Base-by-base conservation (phyloP, 2,797 vertebrate genomes). In the Sarcoramphus papa region DNA sequence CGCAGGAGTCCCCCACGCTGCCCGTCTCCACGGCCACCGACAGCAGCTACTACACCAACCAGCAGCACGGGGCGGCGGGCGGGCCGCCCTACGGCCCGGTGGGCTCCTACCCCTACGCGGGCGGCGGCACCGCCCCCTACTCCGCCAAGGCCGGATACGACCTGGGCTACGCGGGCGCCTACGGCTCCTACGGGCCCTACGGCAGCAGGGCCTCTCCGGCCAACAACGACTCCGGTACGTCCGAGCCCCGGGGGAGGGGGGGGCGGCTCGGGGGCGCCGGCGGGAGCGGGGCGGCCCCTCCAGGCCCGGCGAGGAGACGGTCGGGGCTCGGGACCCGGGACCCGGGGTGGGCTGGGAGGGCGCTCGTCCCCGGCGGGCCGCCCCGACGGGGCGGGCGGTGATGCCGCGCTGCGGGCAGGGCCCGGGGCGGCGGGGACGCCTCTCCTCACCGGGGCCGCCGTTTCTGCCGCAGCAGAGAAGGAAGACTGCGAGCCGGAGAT, bases 21-120 rank as follows among this genome's bases (percentile, higher is more conserved):
- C 99, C 99, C 9, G 99, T 99, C 90, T 99, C 99, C 96, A 99
- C 99, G 22, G 99, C 99, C 74, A 99, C 99, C 82, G 99, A 99
- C 98, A 99, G 99, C 98, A 99, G 99, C 98, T 99, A 99, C 95
- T 99, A 99, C 98, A 99, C 98, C 97, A 98, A 99, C 98, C 99
- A 98, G 90, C 98, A 95, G 93, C 97, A 94, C 81, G 97, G 97
- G 63, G 92, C 94, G 27, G 95, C 98, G 11, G 98, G 98, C 18
- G 99, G 98, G 35, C 99, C 99, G 69, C 98, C 99, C 16, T 99
- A 99, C 86, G 98, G 98, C 41, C 98, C 99, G 73, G 98, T 99
- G 83, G 98, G 98, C 81, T 98, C 99, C 16, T 99, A 99, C 97
- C 99, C 99, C 97, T 99, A 99, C 95, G 94, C 98, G 94, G 97